Base-by-base conservation (phyloP, 2,888 invertebrate genomes). In the Platerodrilus igneus region DNA sequence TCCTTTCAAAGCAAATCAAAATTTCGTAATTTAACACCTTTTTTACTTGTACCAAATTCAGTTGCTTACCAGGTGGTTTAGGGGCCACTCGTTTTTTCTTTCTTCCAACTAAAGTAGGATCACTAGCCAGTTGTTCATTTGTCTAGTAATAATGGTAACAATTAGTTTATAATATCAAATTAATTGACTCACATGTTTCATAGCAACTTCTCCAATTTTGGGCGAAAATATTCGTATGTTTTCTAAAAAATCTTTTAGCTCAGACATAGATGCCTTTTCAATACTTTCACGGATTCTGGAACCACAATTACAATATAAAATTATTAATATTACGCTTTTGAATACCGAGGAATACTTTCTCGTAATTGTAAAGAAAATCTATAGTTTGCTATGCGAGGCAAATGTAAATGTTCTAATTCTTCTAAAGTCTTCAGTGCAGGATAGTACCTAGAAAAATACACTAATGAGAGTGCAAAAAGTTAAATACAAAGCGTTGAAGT, bases 371-470 rank as follows among this genome's bases (percentile, higher is more conserved):
- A 80, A n/a, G 94, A 92, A 77, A 99, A 99, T 53, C 93, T 81
- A 69, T 95, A 96, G 34, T 88, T 88, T 17, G 87, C 85, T 4
- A 97, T 87, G 41, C 91, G 83, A 0, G 93, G 91, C 14, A 99
- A 71, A 61, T 95, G 83, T 21, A 90, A 85, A 62, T 92, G 88
- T 63, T 99, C 99, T 32, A 99, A 67, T 53, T 94, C 93, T 64
- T 99, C 97, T 14, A 99, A 69, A 0, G 96, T 95, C 64, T 99
- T 97, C 28, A 99, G 68, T 0, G 99, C 97, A 52, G 95, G 97
- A 70, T 99, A 99, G 69, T 95, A 97, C 58, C 92, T 88, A 60
- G 6, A 68, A 59, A 26, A 36, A 36, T 32, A 36, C 31, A 33
- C 21, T 10, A 27, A n/a, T n/a, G n/a, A n/a, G n/a, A n/a, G n/a